These are phyloP conservation scores for Polypedilum vanderplanki DNA, from an alignment of 1,140 invertebrate genomes.

Conservation along the genomic window DNA sequence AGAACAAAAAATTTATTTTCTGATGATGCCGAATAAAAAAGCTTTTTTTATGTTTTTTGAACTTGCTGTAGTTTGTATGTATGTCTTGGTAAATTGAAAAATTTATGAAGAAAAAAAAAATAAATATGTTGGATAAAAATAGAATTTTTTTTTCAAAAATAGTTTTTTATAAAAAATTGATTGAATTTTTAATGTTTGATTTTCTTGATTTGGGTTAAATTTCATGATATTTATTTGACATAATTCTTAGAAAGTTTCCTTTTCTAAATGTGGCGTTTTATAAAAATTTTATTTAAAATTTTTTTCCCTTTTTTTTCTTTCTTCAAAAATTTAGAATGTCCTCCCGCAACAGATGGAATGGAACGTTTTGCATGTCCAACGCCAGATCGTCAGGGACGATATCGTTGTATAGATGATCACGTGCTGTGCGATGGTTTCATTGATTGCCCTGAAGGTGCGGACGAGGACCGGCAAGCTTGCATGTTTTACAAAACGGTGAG, in stretches of 20 bases:
- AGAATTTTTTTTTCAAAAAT: neutral
- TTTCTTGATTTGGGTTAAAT: no score
- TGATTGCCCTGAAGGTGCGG: conserved; percentile 87
- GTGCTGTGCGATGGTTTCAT: conserved; percentile 90
- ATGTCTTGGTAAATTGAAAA: no score
- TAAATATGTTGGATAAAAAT: neutral
- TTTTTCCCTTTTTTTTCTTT: neutral
- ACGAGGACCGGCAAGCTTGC: conserved; percentile 87
- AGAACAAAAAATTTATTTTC: no score
- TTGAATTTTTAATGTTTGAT: no score
- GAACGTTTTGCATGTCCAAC: conserved; percentile 90
- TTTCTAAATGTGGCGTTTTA: no score
- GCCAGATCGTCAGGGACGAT: conserved; percentile 80
- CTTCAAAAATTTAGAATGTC: conserved; percentile 65
- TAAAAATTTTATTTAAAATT: neutral
- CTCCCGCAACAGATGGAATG: conserved; percentile 85
- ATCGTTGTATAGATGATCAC: conserved; percentile 92
- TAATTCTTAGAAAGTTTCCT: no score
- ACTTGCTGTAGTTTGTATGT: no score
- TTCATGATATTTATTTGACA: no score
- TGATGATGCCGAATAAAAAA: no score
- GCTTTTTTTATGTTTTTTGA: no score
- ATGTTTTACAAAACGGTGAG: conserved; percentile 97
- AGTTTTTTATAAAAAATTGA: no score
- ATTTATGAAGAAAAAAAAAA: no score